Evolutionary conservation across 2,888 invertebrate genomes (phyloP), one percentile per base, ranked within the genome.

Genomic region (Brenthis ino): DNA sequence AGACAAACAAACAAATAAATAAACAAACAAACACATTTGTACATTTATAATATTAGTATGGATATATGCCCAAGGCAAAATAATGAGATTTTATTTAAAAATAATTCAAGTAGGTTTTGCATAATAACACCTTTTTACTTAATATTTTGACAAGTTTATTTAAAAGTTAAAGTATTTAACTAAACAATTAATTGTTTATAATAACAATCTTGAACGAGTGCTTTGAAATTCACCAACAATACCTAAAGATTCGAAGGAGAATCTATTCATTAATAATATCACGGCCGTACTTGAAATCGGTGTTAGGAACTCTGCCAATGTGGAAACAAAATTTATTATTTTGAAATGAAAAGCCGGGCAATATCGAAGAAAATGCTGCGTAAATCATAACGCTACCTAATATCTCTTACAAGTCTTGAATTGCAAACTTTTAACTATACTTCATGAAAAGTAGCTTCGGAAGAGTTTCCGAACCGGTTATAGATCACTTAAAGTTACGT

Each of bases 141-240:
- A 3, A 2, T 11, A 11, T 43, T 6, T 43, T 20, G 20, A 20
- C 20, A 20, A 20, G 20, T 20, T 20, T 20, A 20, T 20, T 20
- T 20, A 20, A 20, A 20, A 20, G 20, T 20, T 20, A 20, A 20
- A 63, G 61, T 57, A 58, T 76, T 67, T 83, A 85, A 81, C 86
- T 85, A 80, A 80, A 82, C 84, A 84, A 85, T 85, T 16, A 60
- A 53, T 63, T 63, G 37, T 85, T 87, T 81, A 83, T 81, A 85
- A 87, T 87, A 85, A 88, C 87, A 86, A 85, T 82, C 77, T 75
- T 20, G 14, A 37, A 37, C 20, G 58, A 37, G 33, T 28, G 50
- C 50, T 74, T 80, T 84, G 85, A 85, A 84, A 87, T 85, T 84
- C 75, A 75, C 76, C 79, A 79, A 84, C 84, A 84, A 83, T 81